phyloP scores from a whole-genome alignment of 1,140 invertebrate genomes.

The Solenopsis fugax region DNA sequence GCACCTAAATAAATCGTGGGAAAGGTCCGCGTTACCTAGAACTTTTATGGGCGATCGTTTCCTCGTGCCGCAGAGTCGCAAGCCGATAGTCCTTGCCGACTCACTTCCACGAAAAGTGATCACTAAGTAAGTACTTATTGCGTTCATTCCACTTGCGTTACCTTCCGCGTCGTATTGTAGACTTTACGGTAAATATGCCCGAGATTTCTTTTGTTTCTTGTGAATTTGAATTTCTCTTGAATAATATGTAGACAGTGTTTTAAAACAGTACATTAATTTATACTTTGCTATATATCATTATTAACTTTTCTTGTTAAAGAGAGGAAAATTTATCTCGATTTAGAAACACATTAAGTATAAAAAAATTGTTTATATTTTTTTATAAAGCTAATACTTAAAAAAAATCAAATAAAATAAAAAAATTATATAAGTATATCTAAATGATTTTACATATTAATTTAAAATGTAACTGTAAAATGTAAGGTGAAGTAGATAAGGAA shows the following conservation, averaged over 20 bases:
- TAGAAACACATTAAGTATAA: background rate
- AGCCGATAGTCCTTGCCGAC: slow-evolving; percentile 57
- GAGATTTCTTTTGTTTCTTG: slow-evolving; percentile 16
- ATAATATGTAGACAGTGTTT: background rate
- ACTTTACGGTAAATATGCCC: slow-evolving; percentile 19
- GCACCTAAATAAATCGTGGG: slow-evolving; percentile 76
- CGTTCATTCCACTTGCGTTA: slow-evolving; percentile 56
- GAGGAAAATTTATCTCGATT: background rate
- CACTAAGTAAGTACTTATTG: slow-evolving; percentile 49
- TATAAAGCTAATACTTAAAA: background rate
- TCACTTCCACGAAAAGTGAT: slow-evolving; percentile 72
- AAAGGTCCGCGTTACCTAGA: slow-evolving; percentile 69
- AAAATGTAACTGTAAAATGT: background rate
- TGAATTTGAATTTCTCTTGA: background rate
- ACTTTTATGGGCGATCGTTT: slow-evolving; percentile 74
- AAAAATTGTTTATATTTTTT: background rate
- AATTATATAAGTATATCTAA: background rate
- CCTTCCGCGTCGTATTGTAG: background rate
- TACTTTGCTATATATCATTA: background rate
- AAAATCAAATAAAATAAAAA: background rate
- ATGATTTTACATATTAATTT: slow-evolving; percentile 20
- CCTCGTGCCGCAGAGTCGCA: slow-evolving; percentile 42
- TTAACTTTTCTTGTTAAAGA: background rate
- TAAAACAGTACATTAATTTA: background rate
- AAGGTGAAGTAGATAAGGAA: slow-evolving; percentile 35